A percentile compares a stretch with the other conserved stretches of the same genome.
phyloP scores from a whole-genome alignment of 2,888 invertebrate species.

The Barypeithes pellucidus region DNA sequence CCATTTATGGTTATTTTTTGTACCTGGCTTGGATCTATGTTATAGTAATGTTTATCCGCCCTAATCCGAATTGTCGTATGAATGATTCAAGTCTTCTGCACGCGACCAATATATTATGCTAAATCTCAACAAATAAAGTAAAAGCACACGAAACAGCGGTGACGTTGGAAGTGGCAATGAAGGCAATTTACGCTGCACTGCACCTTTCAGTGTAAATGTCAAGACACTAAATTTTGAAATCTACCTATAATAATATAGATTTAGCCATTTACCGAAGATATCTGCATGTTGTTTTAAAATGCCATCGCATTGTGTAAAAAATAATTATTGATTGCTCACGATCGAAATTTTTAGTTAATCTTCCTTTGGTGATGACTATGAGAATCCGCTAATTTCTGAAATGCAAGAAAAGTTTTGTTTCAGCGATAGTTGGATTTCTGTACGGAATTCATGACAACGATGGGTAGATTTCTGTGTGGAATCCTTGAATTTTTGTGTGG shows the following conservation, averaged over 20 bases:
- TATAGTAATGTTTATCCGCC: too few species aligned
- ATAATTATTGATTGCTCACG: slow-evolving; percentile 33
- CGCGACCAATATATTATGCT: too few species aligned
- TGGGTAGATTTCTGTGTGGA: too few species aligned
- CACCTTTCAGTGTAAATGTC: slow-evolving; percentile 32
- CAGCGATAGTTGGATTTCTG: too few species aligned
- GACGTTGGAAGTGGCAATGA: slow-evolving; percentile 31
- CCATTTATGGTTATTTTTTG: too few species aligned
- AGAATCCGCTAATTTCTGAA: too few species aligned
- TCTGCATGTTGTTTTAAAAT: slow-evolving; percentile 33
- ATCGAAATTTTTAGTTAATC: neutral
- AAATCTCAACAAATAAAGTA: slow-evolving; percentile 25
- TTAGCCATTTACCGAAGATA: slow-evolving; percentile 36
- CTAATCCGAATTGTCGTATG: too few species aligned
- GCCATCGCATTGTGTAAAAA: slow-evolving; percentile 35
- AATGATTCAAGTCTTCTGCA: too few species aligned
- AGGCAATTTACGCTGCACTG: slow-evolving; percentile 41
- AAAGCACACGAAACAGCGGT: slow-evolving; percentile 33
- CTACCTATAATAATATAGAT: slow-evolving; percentile 41
- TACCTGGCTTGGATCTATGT: too few species aligned
- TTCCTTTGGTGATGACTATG: neutral
- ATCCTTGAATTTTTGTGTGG: too few species aligned
- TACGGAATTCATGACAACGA: too few species aligned
- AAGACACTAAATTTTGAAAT: slow-evolving; percentile 44
- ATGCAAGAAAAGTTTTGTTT: too few species aligned